Base-by-base conservation (phyloP, 2,113 vertebrate species). In the Dascyllus trimaculatus region DNA sequence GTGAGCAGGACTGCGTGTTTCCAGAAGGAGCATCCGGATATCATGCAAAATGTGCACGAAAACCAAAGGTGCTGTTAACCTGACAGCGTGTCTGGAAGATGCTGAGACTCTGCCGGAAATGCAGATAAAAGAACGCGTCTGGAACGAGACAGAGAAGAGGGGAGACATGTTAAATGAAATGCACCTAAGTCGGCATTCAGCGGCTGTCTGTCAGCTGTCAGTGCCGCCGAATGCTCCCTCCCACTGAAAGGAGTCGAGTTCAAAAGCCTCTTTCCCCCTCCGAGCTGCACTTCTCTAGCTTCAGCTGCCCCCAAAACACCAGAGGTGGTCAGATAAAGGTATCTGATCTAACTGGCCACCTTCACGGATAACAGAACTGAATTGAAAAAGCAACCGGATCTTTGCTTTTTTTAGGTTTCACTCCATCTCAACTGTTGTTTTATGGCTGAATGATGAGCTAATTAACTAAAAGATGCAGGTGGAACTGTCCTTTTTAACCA, bases 21-120 rank as follows among this genome's bases (percentile, higher is more conserved):
- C 70, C 53, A 68, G 32, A 64, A 64, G 53, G 43, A 73, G 51
- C 62, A 49, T 65, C 56, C 65, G 18, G 66, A 43, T 14, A 11
- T 49, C 13, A 45, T 3, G 15, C 11, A 9, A 10, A n/a, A 19
- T 2, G 29, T 29, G 29, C 18, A 61, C 7, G 13, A 18, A 25
- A 48, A 54, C 9, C 13, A 9, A 43, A 62, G 22, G 11, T 53
- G 19, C 11, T 45, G 63, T 53, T 29, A 22, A 24, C 35, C 11
- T 21, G 32, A 38, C 63, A 38, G 22, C 48, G 0, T 18, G 0
- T 14, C 29, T 25, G 66, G 53, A 45, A 17, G 40, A 57, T 46
- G 29, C 29, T 29, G 29, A 1, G 29, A 29, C 29, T 29, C 29
- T 29, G 4, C 4, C 6, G 29, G 29, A 29, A 29, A 29, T 29